Evolutionary conservation across 2,797 vertebrate genomes (phyloP).

Genomic region (Aplochiton taeniatus): DNA sequence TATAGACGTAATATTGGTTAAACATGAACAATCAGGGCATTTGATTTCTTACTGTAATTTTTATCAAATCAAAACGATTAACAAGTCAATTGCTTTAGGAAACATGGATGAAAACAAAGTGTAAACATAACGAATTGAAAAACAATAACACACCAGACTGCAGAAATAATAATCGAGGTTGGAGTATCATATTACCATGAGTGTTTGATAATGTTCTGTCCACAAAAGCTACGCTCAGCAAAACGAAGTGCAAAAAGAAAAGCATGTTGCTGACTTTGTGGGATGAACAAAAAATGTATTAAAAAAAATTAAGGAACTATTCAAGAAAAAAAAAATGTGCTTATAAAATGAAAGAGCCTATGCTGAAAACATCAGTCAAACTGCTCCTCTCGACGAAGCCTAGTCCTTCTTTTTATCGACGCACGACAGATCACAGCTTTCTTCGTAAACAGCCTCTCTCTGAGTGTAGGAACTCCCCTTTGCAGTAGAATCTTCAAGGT

Average conservation of each 20-base stretch:
- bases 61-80: no score
- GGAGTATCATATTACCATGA: conserved; percentile 59
- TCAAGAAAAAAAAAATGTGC: background rate
- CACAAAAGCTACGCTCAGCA: conserved; percentile 54
- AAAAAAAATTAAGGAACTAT: conserved; percentile 15
- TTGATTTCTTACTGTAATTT: no score
- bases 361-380: conserved; percentile 59
- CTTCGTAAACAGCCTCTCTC: conserved; percentile 70
- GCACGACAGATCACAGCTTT: conserved; percentile 36
- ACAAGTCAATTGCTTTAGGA: no score
- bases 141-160: background rate
- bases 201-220: conserved; percentile 50
- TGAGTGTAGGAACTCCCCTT: conserved; percentile 40
- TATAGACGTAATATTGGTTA: background rate
- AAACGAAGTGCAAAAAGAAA: conserved; percentile 60
- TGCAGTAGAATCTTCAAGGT: conserved; percentile 62
- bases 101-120: no score
- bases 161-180: conserved; percentile 2
- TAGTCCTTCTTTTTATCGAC: conserved; percentile 68
- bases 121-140: background rate
- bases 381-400: conserved; percentile 55
- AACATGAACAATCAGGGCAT: no score
- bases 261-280: conserved; percentile 54
- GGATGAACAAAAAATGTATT: conserved; percentile 25
- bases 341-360: conserved; percentile 54